These are phyloP conservation scores for Panulirus ornatus DNA, from an alignment of 1,140 invertebrate species.

Conservation along the genomic window DNA sequence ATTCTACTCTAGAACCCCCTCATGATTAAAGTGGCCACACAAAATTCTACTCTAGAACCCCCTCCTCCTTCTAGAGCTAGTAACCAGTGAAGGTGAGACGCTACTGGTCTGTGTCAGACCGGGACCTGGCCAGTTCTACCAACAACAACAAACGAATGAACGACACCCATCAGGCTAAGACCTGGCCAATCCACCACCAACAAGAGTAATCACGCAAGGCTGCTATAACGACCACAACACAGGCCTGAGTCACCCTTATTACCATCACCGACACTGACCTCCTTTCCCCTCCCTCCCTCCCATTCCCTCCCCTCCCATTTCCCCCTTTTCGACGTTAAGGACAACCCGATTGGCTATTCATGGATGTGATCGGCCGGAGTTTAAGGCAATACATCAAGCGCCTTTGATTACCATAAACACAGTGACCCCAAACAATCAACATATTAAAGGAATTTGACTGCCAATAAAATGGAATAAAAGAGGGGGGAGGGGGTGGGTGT, in stretches of 20 bases:
- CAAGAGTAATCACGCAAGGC: too few species aligned
- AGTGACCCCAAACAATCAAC: constrained; percentile 62
- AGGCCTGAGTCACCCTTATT: not conserved
- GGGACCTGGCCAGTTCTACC: too few species aligned
- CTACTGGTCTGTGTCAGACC: too few species aligned
- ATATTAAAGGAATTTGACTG: constrained; percentile 65
- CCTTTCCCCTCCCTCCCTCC: not conserved
- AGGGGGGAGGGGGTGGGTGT: not conserved
- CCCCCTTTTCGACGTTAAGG: not conserved
- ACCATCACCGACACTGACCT: too few species aligned
- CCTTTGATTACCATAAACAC: constrained; percentile 50
- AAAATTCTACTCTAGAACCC: too few species aligned
- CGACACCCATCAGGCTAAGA: too few species aligned
- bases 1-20: too few species aligned
- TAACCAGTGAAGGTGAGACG: too few species aligned
- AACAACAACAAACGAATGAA: too few species aligned
- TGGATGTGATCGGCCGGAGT: constrained; percentile 45
- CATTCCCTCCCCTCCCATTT: not conserved
- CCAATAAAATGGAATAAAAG: constrained; percentile 64
- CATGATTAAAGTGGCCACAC: too few species aligned
- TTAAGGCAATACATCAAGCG: constrained; percentile 48
- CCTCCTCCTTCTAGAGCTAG: too few species aligned
- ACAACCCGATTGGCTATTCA: constrained; percentile 43
- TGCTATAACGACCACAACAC: not conserved
- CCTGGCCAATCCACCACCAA: too few species aligned